Base-by-base conservation (phyloP, 35 echinoderm and acorn worm genomes). In the Anneissia japonica region DNA sequence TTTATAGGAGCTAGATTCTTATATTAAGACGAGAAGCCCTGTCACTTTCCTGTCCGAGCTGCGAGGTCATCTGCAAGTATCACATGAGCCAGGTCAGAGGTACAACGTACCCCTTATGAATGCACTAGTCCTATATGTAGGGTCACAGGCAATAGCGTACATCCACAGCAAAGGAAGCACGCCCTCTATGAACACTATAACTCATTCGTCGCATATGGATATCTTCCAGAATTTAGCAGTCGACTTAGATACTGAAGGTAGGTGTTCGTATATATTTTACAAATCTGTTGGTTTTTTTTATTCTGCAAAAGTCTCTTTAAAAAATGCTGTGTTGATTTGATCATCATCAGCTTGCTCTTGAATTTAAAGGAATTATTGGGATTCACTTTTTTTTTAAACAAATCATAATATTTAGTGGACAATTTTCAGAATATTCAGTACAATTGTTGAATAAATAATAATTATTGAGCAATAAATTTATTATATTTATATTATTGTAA, bases 141-240 rank as follows among this genome's bases (percentile, higher is more conserved):
- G 96, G 11, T 94, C 92, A 55, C 96, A 99, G 84, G 96, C 96
- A 29, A 99, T 99, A 77, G 92, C 93, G 31, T 99, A 91, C 91
- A 94, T 99, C 46, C 96, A 94, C 73, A 99, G 96, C 72, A 99
- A 99, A 43, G 92, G 92, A 64, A 88, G 92, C 76, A 91, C 96
- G 37, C 96, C 96, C 37, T 99, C 96, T 37, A 99, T 99, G 96
- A 99, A 92, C 39, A 99, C 93, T 38, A 99, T 99, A 30, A 93
- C 96, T 3, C 96, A 99, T 43, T 99, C 96, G 4, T 97, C 95
- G 0, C 96, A 99, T 35, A 99, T 99, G 96, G 96, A 99, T 81
- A 99, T 99, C 82, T 99, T 94, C 89, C 96, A 99, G 96, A 99
- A 99, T 74, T 87, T 99, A 23, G 96, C 93, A 4, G 96, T 93